Percentiles rank a stretch among this genome's conserved stretches.
These are phyloP conservation scores for Saturnia pavonia DNA, from an alignment of 2,888 invertebrate species.

Conservation along the genomic window DNA sequence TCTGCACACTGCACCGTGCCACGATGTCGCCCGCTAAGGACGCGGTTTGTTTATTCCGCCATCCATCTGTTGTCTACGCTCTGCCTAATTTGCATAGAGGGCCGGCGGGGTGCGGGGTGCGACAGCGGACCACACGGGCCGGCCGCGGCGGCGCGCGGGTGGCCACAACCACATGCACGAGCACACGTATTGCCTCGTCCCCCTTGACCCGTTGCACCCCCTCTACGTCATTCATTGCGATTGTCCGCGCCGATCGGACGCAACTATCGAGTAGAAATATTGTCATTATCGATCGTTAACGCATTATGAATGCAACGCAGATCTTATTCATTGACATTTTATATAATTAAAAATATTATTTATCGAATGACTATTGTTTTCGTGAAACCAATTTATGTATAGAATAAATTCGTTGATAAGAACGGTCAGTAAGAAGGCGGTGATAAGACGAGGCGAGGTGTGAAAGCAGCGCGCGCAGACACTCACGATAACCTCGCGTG, in stretches of 20 bases:
- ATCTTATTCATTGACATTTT: neutral
- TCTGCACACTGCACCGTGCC: slow-evolving; percentile 9
- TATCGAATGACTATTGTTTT: slow-evolving; percentile 28
- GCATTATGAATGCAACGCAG: slow-evolving; percentile 69
- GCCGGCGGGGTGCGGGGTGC: slow-evolving; percentile 48
- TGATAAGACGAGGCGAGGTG: slow-evolving; percentile 48
- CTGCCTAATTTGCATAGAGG: slow-evolving; percentile 81
- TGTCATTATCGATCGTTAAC: slow-evolving; percentile 74
- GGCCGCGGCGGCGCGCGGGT: slow-evolving; percentile 79
- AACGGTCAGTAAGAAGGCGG: slow-evolving; percentile 24
- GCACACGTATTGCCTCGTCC: slow-evolving; percentile 64
- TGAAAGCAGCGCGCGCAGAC: slow-evolving; percentile 59
- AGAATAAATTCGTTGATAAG: neutral
- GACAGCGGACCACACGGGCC: slow-evolving; percentile 80
- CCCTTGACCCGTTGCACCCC: slow-evolving; percentile 50
- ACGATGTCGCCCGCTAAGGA: slow-evolving; percentile 58
- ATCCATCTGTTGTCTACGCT: slow-evolving; percentile 81
- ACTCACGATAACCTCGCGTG: slow-evolving; percentile 61
- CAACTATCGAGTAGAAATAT: slow-evolving; percentile 77
- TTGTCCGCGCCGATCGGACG: slow-evolving; percentile 72
- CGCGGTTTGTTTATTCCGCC: slow-evolving; percentile 80
- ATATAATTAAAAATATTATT: neutral
- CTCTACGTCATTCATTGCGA: slow-evolving; percentile 79
- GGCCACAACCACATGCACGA: slow-evolving; percentile 78
- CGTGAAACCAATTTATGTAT: neutral